phyloP scores from a whole-genome alignment of 2,888 invertebrate genomes.

The Aphodius granarius region DNA sequence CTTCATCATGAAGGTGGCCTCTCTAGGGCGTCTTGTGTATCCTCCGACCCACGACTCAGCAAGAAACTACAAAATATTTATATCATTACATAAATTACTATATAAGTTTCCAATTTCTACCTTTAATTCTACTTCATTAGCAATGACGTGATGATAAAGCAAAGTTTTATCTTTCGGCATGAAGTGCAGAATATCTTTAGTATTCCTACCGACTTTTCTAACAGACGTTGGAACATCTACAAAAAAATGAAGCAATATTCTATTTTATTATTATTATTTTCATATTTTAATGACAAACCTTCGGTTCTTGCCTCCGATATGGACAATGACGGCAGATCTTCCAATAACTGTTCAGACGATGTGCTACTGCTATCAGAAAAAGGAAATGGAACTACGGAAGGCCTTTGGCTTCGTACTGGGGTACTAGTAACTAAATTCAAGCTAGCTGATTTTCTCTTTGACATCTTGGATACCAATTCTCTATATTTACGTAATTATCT shows the following conservation, averaged over 20 bases:
- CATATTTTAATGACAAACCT: not conserved
- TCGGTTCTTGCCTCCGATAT: not conserved
- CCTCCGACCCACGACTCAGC: not conserved
- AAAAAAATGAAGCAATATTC: not conserved
- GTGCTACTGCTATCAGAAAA: not conserved
- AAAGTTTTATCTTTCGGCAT: not conserved
- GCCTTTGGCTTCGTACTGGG: not conserved
- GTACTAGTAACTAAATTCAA: not conserved
- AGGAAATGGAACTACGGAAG: not conserved
- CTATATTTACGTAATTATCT: not conserved
- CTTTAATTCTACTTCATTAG: not conserved
- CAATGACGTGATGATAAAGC: not conserved
- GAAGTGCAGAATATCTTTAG: not conserved
- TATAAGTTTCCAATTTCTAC: not conserved
- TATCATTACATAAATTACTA: not conserved
- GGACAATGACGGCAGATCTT: not conserved
- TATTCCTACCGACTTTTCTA: not conserved
- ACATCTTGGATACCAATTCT: not conserved
- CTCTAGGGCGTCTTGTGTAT: not conserved
- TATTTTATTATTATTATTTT: not conserved
- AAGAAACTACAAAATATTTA: not conserved
- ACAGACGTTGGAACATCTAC: not conserved
- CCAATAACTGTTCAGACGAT: not conserved
- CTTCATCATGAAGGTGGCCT: not conserved
- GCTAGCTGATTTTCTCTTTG: not conserved